These are phyloP conservation scores for Onchidella celtica DNA, from an alignment of 2,888 invertebrate genomes.

Conservation along the genomic window DNA sequence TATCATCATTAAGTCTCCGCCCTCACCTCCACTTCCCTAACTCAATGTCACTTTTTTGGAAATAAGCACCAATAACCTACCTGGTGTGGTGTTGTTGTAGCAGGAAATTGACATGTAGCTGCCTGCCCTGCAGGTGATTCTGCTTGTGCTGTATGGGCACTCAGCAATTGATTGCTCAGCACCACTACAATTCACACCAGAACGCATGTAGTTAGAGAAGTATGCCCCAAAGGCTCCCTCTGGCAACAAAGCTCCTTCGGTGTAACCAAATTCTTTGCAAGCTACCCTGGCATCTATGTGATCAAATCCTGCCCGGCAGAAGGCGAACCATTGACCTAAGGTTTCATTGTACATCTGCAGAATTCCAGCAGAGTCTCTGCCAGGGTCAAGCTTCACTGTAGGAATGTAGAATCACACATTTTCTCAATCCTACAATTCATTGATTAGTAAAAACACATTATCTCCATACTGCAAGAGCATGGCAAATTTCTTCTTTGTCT, in stretches of 20 bases:
- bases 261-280: conserved; percentile 79
- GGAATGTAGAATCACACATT: too few species aligned
- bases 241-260: conserved; percentile 58
- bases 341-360: conserved; percentile 48
- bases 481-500: too few species aligned
- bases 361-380: conserved; percentile 46
- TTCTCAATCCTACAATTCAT: too few species aligned
- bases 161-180: conserved; percentile 60
- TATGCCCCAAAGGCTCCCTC: conserved; percentile 38
- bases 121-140: conserved; percentile 7
- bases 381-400: conserved; percentile 54
- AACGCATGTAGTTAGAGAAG: not conserved
- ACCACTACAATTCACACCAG: conserved; percentile 67
- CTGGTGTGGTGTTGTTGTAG: conserved; percentile 50
- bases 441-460: too few species aligned
- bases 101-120: conserved; percentile 70
- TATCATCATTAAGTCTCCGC: too few species aligned
- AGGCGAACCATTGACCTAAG: conserved; percentile 45
- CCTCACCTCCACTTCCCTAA: too few species aligned
- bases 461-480: too few species aligned
- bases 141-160: conserved; percentile 34
- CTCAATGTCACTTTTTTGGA: too few species aligned
- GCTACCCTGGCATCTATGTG: conserved; percentile 62
- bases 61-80: not conserved
- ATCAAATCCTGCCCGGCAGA: conserved; percentile 65